Conservation (phyloP, 2,113 vertebrate species). For the Oryzias celebensis region DNA sequence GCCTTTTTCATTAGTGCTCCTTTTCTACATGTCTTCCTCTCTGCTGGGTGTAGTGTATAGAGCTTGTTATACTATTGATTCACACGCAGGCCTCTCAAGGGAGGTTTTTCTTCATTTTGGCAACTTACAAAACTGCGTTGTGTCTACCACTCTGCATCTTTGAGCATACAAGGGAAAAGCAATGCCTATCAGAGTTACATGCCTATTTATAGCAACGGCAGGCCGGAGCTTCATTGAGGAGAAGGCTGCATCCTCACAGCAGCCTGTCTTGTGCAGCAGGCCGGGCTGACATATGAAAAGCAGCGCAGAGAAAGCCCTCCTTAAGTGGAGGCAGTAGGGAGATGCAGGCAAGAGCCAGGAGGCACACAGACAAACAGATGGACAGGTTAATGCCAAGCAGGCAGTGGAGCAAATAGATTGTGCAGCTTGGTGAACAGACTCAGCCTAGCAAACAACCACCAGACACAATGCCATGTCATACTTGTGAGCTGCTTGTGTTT, state of each 20-base stretch:
- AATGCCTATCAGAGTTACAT: conserved; percentile 56
- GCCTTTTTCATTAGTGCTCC: conserved; percentile 51
- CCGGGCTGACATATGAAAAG: conserved; percentile 71
- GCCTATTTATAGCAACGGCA: conserved; percentile 64
- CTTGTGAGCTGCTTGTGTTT: conserved; percentile 52
- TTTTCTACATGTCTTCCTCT: conserved; percentile 45
- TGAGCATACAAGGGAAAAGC: conserved; percentile 40
- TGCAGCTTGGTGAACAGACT: conserved; percentile 72
- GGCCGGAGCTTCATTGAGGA: conserved; percentile 49
- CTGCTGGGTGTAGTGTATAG: conserved; percentile 27
- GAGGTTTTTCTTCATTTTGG: conserved; percentile 47
- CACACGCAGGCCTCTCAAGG: conserved; percentile 26
- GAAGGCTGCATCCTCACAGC: conserved; percentile 43
- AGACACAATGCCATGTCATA: conserved; percentile 58
- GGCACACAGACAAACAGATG: conserved; percentile 78
- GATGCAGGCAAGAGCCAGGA: conserved; percentile 69
- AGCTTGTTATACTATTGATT: conserved; percentile 41
- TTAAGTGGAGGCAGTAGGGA: conserved; percentile 71
- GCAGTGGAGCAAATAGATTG: conserved; percentile 78
- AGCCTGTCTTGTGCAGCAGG: conserved; percentile 67
- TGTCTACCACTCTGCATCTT: conserved; percentile 24
- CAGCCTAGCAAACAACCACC: conserved; percentile 69
- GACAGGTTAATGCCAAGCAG: conserved; percentile 77
- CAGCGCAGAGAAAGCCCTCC: conserved; percentile 66
- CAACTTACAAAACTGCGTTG: conserved; percentile 26